Conservation (phyloP, 2,113 vertebrate species). For the Syngnathus floridae region DNA sequence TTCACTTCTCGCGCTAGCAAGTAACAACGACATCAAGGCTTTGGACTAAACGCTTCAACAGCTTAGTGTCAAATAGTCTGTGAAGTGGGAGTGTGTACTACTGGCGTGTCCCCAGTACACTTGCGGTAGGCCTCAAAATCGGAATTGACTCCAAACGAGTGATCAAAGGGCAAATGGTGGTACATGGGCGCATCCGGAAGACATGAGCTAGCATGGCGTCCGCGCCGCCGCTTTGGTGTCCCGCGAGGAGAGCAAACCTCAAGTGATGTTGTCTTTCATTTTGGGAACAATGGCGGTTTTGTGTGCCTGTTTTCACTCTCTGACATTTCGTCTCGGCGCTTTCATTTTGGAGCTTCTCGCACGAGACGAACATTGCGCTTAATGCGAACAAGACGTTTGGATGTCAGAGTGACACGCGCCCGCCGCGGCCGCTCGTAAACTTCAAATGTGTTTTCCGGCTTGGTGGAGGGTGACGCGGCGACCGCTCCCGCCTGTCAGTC, state of each 20-base stretch:
- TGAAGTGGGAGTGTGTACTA: too few species aligned
- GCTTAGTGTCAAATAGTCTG: too few species aligned
- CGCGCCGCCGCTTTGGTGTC: slow-evolving; percentile 4
- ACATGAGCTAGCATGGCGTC: slow-evolving; percentile 6
- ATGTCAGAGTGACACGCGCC: neutral
- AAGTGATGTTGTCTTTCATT: slow-evolving; percentile 37
- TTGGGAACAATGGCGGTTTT: slow-evolving; percentile 46
- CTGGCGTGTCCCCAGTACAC: neutral
- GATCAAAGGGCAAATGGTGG: neutral
- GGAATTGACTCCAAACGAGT: neutral
- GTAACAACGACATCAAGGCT: too few species aligned
- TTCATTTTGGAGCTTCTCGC: neutral
- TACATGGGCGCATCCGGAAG: slow-evolving; percentile 14
- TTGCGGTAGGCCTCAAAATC: neutral
- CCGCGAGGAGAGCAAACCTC: slow-evolving; percentile 1
- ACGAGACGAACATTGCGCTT: neutral
- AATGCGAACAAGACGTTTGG: neutral
- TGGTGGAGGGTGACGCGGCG: neutral
- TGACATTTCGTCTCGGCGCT: neutral
- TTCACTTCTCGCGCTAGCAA: too few species aligned
- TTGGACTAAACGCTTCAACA: too few species aligned
- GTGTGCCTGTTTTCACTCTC: slow-evolving; percentile 40
- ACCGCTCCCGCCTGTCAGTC: neutral
- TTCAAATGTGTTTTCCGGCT: neutral
- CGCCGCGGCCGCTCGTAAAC: neutral